Evolutionary conservation across 1,140 invertebrate genomes (phyloP).

Genomic region (Apis cerana): DNA sequence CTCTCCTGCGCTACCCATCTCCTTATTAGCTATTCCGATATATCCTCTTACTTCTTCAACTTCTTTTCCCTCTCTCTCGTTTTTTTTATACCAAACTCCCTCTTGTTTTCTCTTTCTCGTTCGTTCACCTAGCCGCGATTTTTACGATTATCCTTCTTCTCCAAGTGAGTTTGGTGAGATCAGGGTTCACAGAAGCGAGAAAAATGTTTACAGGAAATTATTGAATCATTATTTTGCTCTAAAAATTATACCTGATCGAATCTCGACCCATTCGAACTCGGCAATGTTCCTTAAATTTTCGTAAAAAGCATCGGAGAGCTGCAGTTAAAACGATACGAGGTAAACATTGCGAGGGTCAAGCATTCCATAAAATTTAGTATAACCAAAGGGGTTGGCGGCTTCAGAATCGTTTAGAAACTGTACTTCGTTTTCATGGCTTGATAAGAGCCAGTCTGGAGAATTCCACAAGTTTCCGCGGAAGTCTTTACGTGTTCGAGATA

Average conservation of each 20-base stretch:
- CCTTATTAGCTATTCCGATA: slow-evolving; percentile 10
- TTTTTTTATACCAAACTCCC: not conserved
- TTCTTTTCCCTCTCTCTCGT: not conserved
- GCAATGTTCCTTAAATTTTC: not conserved
- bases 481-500: slow-evolving; percentile 40
- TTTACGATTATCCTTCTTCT: too few relatives aligned
- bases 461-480: slow-evolving; percentile 16
- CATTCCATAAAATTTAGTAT: slow-evolving; percentile 35
- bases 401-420: slow-evolving; percentile 33
- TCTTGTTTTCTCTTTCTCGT: not conserved
- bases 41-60: not conserved
- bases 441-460: slow-evolving; percentile 22
- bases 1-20: not conserved
- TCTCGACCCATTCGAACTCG: not conserved
- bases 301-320: not conserved
- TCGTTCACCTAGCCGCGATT: too few relatives aligned
- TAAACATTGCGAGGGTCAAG: not conserved
- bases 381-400: slow-evolving; percentile 1
- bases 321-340: too few relatives aligned
- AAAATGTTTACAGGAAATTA: not conserved
- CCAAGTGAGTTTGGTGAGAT: too few relatives aligned
- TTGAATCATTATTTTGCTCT: too few relatives aligned
- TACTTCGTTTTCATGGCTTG: slow-evolving; percentile 38
- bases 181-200: too few relatives aligned
- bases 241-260: not conserved